Conservation (phyloP, 2,888 invertebrate species). For the Phlogophora meticulosa region DNA sequence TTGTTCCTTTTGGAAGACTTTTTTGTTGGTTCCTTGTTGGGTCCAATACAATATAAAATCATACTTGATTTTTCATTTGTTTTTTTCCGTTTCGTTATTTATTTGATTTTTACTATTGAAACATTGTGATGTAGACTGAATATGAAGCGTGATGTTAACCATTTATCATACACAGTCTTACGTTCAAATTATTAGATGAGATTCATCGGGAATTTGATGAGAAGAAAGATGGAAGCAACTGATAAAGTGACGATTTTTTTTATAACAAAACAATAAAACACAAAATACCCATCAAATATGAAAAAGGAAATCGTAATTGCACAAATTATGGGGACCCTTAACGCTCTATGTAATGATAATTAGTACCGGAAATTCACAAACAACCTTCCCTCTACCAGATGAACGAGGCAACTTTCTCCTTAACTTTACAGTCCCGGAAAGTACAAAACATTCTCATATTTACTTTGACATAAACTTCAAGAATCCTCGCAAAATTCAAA, state of each 20-base stretch:
- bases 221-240: too few relatives aligned
- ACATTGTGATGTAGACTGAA: not conserved
- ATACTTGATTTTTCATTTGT: not conserved
- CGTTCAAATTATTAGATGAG: too few relatives aligned
- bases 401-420: constrained; percentile 1
- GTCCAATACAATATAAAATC: too few relatives aligned
- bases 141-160: not conserved
- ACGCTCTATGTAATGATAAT: not conserved
- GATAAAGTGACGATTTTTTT: too few relatives aligned
- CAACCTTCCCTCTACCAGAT: not conserved
- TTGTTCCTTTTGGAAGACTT: too few relatives aligned
- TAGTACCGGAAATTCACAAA: not conserved
- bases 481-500: not conserved
- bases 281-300: too few relatives aligned
- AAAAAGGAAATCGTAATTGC: too few relatives aligned
- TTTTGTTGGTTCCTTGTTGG: too few relatives aligned
- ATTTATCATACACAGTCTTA: not conserved
- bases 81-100: not conserved
- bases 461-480: constrained; percentile 6
- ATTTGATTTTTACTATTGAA: not conserved
- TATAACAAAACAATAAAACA: too few relatives aligned
- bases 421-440: not conserved
- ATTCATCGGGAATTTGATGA: too few relatives aligned
- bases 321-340: too few relatives aligned
- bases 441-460: constrained; percentile 12